These are phyloP conservation scores for Tetranychus urticae DNA, from an alignment of 1,140 invertebrate species.

Conservation along the genomic window DNA sequence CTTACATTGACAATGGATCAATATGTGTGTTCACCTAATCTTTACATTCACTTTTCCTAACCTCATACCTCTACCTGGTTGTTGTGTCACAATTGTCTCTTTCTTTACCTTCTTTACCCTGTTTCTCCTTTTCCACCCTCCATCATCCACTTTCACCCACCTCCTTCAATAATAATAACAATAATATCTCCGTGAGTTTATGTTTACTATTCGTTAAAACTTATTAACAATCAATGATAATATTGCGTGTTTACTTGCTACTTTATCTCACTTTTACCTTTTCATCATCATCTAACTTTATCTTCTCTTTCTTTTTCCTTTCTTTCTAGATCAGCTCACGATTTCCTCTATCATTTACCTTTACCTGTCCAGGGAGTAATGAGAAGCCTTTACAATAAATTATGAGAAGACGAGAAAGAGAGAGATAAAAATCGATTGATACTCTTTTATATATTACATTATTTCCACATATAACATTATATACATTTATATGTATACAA, in stretches of 20 bases:
- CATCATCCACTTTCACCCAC: neutral
- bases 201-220: neutral
- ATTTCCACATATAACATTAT: too few species aligned
- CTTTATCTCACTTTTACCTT: neutral
- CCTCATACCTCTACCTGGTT: neutral
- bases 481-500: too few species aligned
- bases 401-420: too few species aligned
- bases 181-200: neutral
- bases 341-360: neutral
- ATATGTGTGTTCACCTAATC: too few species aligned
- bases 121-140: too few species aligned
- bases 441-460: too few species aligned
- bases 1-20: too few species aligned
- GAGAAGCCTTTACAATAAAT: neutral
- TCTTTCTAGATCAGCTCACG: neutral
- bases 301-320: too few species aligned
- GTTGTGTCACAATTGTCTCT: neutral
- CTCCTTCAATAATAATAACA: neutral
- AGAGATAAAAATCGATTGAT: too few species aligned
- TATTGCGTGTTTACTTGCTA: neutral
- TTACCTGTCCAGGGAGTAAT: too few species aligned
- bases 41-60: neutral
- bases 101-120: neutral
- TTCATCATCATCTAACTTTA: neutral
- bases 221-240: neutral